phyloP scores from a whole-genome alignment of 1,140 invertebrate species.

The Conus ventricosus region DNA sequence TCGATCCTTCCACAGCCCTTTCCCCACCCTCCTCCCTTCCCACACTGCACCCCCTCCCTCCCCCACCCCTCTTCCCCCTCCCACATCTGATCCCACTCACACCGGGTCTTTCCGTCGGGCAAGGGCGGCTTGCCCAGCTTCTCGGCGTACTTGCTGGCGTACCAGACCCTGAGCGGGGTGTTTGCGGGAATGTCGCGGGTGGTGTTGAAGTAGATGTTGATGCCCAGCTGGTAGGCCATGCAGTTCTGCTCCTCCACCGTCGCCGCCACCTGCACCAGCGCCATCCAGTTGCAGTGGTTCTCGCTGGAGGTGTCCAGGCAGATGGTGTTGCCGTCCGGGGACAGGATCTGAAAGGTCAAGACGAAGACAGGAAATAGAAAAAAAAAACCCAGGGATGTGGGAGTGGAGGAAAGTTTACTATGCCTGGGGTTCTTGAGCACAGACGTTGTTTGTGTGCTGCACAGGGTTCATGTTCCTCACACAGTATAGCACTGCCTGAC shows the following conservation, averaged over 20 bases:
- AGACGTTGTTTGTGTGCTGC: too few species aligned
- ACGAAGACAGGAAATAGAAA: too few species aligned
- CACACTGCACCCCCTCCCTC: too few species aligned
- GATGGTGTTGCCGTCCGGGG: constrained; percentile 65
- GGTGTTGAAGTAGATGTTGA: constrained; percentile 70
- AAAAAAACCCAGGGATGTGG: too few species aligned
- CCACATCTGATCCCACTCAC: constrained; percentile 41
- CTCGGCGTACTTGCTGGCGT: constrained; percentile 69
- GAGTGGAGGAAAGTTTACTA: too few species aligned
- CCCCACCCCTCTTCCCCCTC: too few species aligned
- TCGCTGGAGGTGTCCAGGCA: constrained; percentile 69
- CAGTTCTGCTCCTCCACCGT: constrained; percentile 64
- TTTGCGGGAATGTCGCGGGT: constrained; percentile 56
- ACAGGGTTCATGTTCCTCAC: too few species aligned
- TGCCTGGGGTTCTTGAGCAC: too few species aligned
- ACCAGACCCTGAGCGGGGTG: constrained; percentile 71
- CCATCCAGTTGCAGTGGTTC: constrained; percentile 73
- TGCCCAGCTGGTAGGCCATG: constrained; percentile 70
- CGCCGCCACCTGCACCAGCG: constrained; percentile 64
- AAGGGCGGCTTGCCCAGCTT: constrained; percentile 62
- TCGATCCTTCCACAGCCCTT: too few species aligned
- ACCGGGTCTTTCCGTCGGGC: constrained; percentile 65
- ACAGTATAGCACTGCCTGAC: too few species aligned
- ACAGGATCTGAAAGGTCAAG: constrained; percentile 58
- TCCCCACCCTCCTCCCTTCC: too few species aligned